Evolutionary conservation across 2,113 vertebrate species (phyloP), one percentile per base, ranked within the genome.

Genomic region (Dascyllus trimaculatus): DNA sequence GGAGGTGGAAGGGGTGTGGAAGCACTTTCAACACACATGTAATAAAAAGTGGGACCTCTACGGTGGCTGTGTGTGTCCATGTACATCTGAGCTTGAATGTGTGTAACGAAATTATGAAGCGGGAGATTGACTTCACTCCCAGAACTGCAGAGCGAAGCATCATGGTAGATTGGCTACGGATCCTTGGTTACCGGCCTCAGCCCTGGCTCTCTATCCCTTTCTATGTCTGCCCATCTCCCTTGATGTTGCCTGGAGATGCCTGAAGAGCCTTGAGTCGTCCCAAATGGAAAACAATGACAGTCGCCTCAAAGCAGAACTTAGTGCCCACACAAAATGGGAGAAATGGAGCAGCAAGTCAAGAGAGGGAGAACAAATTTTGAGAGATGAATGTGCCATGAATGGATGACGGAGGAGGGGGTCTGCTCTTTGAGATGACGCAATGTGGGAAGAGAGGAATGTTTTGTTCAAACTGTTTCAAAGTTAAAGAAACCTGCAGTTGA

Each of bases 271-370:
- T 22, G 32, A 78, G 51, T 84, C 15, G 19, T 78, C 82, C 76
- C 76, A 82, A 85, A 88, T 81, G 59, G 79, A 82, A 82, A 80
- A 82, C 78, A 84, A 77, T 65, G 80, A 73, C 54, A 43, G 29
- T 71, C 32, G 32, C 35, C 84, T 80, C 59, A 22, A 65, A 70
- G 78, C 59, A 74, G 38, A 58, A 46, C 60, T 65, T 74, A 54
- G 67, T 46, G 57, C 29, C 25, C 24, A 17, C 56, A 54, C 68
- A 71, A 80, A 91, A 70, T 4, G 56, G 78, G 67, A 80, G 81
- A 92, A 90, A 87, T 89, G 65, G 57, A 82, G 82, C 82, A 67
- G 68, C 71, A 78, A 83, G 80, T 66, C 52, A 46, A 69, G 72
- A 78, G 59, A 74, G 64, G 61, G 70, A 82, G 73, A 75, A 72